phyloP scores from a whole-genome alignment of 2,113 vertebrate genomes.

The Corynorhinus townsendii region DNA sequence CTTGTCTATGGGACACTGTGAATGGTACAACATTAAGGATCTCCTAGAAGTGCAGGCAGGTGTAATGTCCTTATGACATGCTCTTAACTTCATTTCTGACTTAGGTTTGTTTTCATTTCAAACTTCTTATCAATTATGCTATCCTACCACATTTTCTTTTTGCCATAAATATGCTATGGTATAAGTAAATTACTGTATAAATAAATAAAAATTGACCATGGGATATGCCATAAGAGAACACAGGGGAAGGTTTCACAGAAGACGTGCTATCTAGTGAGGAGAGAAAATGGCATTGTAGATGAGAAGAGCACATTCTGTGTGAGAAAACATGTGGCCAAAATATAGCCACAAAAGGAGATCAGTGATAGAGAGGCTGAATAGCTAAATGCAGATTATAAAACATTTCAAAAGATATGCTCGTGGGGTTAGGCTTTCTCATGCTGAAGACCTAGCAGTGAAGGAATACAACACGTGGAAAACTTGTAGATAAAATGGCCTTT shows the following conservation, averaged over 20 bases:
- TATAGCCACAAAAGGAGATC: background rate
- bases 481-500: background rate
- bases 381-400: background rate
- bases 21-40: background rate
- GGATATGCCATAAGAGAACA: background rate
- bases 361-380: background rate
- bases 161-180: background rate
- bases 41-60: background rate
- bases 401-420: background rate
- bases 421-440: background rate
- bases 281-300: background rate
- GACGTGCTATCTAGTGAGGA: background rate
- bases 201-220: background rate
- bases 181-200: background rate
- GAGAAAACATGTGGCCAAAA: background rate
- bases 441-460: background rate
- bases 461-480: background rate
- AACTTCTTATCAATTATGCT: background rate
- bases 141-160: background rate
- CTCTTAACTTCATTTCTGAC: background rate
- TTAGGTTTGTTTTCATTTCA: slow-evolving; percentile 22
- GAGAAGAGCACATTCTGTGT: background rate
- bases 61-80: background rate
- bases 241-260: background rate
- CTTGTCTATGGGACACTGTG: background rate